Evolutionary conservation across 2,888 invertebrate species (phyloP).

Genomic region (Drosophila conformis): DNA sequence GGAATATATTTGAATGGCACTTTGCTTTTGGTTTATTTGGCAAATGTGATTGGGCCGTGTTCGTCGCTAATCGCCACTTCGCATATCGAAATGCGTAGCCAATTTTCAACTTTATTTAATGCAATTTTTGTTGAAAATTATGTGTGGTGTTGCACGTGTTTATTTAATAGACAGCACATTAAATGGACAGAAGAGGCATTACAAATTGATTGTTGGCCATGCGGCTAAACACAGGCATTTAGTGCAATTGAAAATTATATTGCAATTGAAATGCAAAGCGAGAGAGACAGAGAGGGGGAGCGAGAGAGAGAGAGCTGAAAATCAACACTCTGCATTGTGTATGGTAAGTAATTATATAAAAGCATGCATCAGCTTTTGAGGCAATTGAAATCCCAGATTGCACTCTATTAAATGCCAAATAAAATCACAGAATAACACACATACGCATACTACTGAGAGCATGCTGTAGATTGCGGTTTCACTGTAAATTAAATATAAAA

Average conservation of each 20-base stretch:
- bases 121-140: constrained; percentile 51
- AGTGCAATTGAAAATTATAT: constrained; percentile 25
- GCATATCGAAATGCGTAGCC: constrained; percentile 43
- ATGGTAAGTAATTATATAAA: constrained; percentile 17
- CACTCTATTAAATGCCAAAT: constrained; percentile 72
- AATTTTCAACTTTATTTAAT: constrained; percentile 71
- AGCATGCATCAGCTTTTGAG: constrained; percentile 46
- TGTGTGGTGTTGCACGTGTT: constrained; percentile 24
- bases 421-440: constrained; percentile 46
- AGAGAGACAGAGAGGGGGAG: background rate
- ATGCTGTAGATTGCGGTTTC: constrained; percentile 61
- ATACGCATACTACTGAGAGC: background rate
- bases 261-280: background rate
- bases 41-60: constrained; percentile 60
- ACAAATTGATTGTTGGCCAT: constrained; percentile 68
- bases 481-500: constrained; percentile 80
- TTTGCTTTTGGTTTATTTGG: constrained; percentile 34
- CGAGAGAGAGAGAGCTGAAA: constrained; percentile 20
- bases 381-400: constrained; percentile 53
- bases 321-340: constrained; percentile 33
- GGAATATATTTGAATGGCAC: background rate
- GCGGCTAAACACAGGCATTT: constrained; percentile 58
- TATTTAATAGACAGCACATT: constrained; percentile 66
- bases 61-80: constrained; percentile 63
- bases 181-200: constrained; percentile 53